Evolutionary conservation across 2,888 invertebrate species (phyloP).

Genomic region (Rhagophthalmus giganteus): DNA sequence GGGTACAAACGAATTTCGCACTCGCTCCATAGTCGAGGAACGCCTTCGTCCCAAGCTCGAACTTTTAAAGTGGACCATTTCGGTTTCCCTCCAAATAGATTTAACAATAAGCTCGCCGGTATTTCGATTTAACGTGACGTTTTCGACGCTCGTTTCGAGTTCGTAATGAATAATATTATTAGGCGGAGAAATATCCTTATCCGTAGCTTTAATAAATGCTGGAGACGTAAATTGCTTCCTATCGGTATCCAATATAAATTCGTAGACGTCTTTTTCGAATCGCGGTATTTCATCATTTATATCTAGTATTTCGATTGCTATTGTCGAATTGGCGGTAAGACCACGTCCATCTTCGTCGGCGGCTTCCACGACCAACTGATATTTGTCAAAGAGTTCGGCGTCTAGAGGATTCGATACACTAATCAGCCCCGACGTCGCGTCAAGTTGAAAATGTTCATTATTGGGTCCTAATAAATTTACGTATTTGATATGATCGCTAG

Average conservation of each 20-base stretch:
- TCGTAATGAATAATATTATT: slow-evolving; percentile 87
- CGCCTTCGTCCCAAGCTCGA: slow-evolving; percentile 82
- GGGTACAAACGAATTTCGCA: slow-evolving; percentile 77
- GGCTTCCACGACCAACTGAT: slow-evolving; percentile 82
- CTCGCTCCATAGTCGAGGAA: slow-evolving; percentile 74
- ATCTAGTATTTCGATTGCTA: slow-evolving; percentile 72
- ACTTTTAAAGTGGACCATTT: slow-evolving; percentile 69
- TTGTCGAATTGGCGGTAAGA: slow-evolving; percentile 71
- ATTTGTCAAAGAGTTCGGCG: slow-evolving; percentile 76
- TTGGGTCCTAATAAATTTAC: slow-evolving; percentile 76
- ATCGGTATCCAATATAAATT: slow-evolving; percentile 76
- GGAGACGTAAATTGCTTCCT: slow-evolving; percentile 72
- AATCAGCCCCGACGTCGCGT: slow-evolving; percentile 78
- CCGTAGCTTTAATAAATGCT: slow-evolving; percentile 80
- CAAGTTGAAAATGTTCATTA: slow-evolving; percentile 76
- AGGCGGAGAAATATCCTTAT: slow-evolving; percentile 80
- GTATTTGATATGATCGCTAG: slow-evolving; percentile 69
- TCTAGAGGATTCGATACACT: slow-evolving; percentile 82
- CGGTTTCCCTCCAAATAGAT: slow-evolving; percentile 51
- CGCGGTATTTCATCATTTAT: slow-evolving; percentile 86
- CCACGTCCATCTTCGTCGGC: slow-evolving; percentile 84
- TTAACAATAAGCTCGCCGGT: slow-evolving; percentile 74
- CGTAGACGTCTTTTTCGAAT: slow-evolving; percentile 78
- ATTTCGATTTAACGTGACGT: slow-evolving; percentile 73
- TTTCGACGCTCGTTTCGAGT: slow-evolving; percentile 74